These are phyloP conservation scores for Acronicta leporina DNA, from an alignment of 2,888 invertebrate genomes.

Conservation along the genomic window DNA sequence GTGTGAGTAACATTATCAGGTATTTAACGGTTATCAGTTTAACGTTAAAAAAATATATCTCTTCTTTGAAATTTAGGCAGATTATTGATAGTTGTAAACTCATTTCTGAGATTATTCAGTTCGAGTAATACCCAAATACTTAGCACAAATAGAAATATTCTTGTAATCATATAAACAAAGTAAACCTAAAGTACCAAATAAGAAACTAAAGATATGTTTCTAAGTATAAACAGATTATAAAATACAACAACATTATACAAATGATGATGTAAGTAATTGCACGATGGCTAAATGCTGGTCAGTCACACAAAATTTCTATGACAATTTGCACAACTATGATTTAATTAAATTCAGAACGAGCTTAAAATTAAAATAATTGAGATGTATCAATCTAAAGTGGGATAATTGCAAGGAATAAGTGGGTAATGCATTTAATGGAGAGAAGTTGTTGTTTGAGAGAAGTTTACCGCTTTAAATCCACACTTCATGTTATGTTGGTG, in stretches of 20 bases:
- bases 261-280: background rate
- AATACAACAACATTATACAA: background rate
- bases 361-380: conserved; percentile 2
- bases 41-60: conserved; percentile 19
- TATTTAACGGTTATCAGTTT: conserved; percentile 22
- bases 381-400: too few relatives aligned
- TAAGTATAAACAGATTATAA: background rate
- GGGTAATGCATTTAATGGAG: too few relatives aligned
- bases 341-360: conserved; percentile 1
- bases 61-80: conserved; percentile 34
- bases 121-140: background rate
- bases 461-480: too few relatives aligned
- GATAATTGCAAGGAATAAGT: too few relatives aligned
- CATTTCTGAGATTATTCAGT: conserved; percentile 10
- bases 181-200: background rate
- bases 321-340: conserved; percentile 13
- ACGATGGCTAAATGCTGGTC: background rate
- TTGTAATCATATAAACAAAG: too few relatives aligned
- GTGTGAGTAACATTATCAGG: conserved; percentile 20
- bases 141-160: too few relatives aligned
- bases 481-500: too few relatives aligned
- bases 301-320: background rate
- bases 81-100: conserved; percentile 33
- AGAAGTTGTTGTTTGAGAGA: too few relatives aligned
- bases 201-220: background rate